Evolutionary conservation across 2,888 invertebrate species (phyloP), one percentile per base, ranked within the genome.

Genomic region (Nephrocerus scutellatus): DNA sequence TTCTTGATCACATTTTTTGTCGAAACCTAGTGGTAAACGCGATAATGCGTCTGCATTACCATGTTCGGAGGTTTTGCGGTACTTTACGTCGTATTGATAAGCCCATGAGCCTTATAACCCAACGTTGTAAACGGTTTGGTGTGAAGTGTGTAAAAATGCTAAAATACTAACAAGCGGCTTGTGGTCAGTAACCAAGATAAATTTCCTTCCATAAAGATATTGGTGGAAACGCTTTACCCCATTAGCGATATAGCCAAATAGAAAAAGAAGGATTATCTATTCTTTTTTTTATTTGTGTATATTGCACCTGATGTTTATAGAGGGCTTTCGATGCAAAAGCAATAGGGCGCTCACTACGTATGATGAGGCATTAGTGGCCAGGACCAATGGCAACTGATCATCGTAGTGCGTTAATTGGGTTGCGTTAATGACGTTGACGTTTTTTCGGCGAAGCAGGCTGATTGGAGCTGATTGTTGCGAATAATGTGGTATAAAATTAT

Each of bases 361-460:
- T 0, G 32, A 23, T 5, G 42, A 47, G 7, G 40, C 47, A 35
- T 42, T 44, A 13, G 44, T 37, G 21, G 41, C 36, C 13, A 46
- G 32, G 19, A 32, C 6, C 14, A 44, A 18, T 10, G 39, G 24
- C 24, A n/a, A n/a, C n/a, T n/a, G n/a, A n/a, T n/a, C n/a, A n/a
- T n/a, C n/a, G n/a, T n/a, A n/a, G n/a, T n/a, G n/a, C n/a, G n/a
- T n/a, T n/a, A n/a, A n/a, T n/a, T n/a, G n/a, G n/a, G n/a, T n/a
- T n/a, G n/a, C n/a, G n/a, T n/a, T n/a, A n/a, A n/a, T n/a, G n/a
- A n/a, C n/a, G n/a, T n/a, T n/a, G n/a, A n/a, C n/a, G n/a, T n/a
- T n/a, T n/a, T n/a, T n/a, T n/a, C n/a, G n/a, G n/a, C n/a, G n/a
- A n/a, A n/a, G n/a, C n/a, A n/a, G n/a, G n/a, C n/a, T n/a, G n/a